phyloP scores from a whole-genome alignment of 2,888 invertebrate genomes.

The Sceliomorpha sp. region DNA sequence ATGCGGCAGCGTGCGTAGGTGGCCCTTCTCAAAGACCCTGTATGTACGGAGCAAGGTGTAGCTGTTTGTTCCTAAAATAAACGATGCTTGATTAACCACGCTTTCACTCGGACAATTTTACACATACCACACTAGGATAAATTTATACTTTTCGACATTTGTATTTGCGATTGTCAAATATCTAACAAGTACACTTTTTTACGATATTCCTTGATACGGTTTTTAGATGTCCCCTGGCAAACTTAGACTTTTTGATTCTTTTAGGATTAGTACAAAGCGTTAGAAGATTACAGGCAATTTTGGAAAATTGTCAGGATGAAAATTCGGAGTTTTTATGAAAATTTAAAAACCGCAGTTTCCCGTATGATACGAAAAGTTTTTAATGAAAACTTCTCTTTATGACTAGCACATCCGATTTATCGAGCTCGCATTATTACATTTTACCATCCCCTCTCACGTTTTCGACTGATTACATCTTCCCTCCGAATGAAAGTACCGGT shows the following conservation, averaged over 20 bases:
- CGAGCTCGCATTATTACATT: constrained; percentile 43
- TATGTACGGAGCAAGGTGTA: not conserved
- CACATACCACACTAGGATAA: too few relatives aligned
- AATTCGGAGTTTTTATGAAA: too few relatives aligned
- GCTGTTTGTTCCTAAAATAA: constrained; percentile 40
- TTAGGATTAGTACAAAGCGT: too few relatives aligned
- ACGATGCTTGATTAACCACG: constrained; percentile 31
- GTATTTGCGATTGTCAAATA: too few relatives aligned
- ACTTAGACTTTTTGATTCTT: too few relatives aligned
- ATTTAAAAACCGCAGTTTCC: not conserved
- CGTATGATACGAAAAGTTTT: not conserved
- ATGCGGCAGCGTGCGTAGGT: constrained; percentile 34
- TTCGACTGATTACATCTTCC: constrained; percentile 55
- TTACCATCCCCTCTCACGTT: constrained; percentile 37
- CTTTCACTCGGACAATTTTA: constrained; percentile 23
- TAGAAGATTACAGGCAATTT: too few relatives aligned
- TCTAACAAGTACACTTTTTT: too few relatives aligned
- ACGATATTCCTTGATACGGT: too few relatives aligned
- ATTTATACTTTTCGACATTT: too few relatives aligned
- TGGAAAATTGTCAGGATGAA: too few relatives aligned
- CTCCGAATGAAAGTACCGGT: constrained; percentile 45
- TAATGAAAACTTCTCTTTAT: constrained; percentile 26
- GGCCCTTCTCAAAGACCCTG: constrained; percentile 23
- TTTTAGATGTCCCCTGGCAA: too few relatives aligned
- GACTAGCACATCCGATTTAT: constrained; percentile 34